These are phyloP conservation scores for Brachypterus glaber DNA, from an alignment of 2,888 invertebrate genomes.

Conservation along the genomic window DNA sequence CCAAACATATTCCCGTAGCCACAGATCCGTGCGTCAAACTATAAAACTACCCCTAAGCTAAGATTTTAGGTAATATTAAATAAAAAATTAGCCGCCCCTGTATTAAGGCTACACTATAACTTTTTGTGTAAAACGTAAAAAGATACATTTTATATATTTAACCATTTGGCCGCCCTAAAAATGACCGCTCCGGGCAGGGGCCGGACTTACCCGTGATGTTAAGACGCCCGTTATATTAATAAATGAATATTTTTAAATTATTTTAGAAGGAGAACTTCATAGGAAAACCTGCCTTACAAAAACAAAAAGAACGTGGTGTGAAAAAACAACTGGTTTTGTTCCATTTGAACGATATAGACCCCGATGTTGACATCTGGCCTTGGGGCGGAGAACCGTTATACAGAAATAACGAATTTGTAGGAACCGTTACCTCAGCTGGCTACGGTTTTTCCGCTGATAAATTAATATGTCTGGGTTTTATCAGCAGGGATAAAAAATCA, in stretches of 20 bases:
- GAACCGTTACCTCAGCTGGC: slow-evolving; percentile 56
- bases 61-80: too few relatives aligned
- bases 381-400: slow-evolving; percentile 63
- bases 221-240: slow-evolving; percentile 28
- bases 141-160: too few relatives aligned
- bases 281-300: slow-evolving; percentile 53
- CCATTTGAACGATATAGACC: slow-evolving; percentile 51
- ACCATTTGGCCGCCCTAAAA: too few relatives aligned
- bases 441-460: slow-evolving; percentile 57
- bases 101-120: too few relatives aligned
- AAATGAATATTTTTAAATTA: slow-evolving; percentile 3
- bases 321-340: slow-evolving; percentile 54
- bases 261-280: slow-evolving; percentile 51
- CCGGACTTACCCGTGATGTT: too few relatives aligned
- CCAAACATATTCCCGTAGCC: too few relatives aligned
- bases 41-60: too few relatives aligned
- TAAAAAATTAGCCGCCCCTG: too few relatives aligned
- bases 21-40: too few relatives aligned
- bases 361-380: slow-evolving; percentile 56
- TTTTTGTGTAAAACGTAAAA: too few relatives aligned
- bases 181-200: too few relatives aligned
- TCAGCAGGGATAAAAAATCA: slow-evolving; percentile 40
- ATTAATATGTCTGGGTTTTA: slow-evolving; percentile 56
- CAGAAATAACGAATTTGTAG: slow-evolving; percentile 55
- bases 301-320: slow-evolving; percentile 52